These are phyloP conservation scores for Callopanchax toddi DNA, from an alignment of 2,113 vertebrate species.

Conservation along the genomic window DNA sequence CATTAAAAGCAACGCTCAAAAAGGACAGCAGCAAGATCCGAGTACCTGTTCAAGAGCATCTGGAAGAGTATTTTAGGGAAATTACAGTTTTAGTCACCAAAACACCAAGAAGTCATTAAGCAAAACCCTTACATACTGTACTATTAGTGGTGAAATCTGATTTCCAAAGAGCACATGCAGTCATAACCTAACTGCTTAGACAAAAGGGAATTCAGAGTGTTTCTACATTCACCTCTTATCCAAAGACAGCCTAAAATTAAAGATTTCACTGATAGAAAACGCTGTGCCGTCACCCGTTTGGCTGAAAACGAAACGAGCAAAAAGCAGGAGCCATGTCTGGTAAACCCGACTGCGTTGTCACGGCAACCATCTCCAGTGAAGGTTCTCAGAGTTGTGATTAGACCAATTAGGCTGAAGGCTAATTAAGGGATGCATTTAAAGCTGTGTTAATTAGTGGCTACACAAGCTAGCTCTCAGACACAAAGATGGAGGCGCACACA, in stretches of 20 bases:
- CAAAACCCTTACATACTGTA: conserved; percentile 8
- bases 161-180: conserved; percentile 42
- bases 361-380: conserved; percentile 65
- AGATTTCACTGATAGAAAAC: not conserved
- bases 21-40: conserved; percentile 28
- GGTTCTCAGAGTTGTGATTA: conserved; percentile 69
- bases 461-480: conserved; percentile 26
- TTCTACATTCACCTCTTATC: not conserved
- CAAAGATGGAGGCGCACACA: conserved; percentile 13
- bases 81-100: conserved; percentile 33
- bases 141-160: conserved; percentile 55
- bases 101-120: conserved; percentile 26
- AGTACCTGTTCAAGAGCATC: conserved; percentile 27
- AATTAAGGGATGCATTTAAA: conserved; percentile 80
- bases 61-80: conserved; percentile 40
- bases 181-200: conserved; percentile 24
- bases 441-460: conserved; percentile 66
- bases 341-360: conserved; percentile 18
- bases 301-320: conserved; percentile 42
- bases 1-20: conserved; percentile 20
- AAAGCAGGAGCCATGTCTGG: conserved; percentile 13
- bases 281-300: not conserved
- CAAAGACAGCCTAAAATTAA: not conserved
- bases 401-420: conserved; percentile 67
- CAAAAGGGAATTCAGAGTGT: conserved; percentile 5